Conservation (phyloP, 2,888 invertebrate genomes). For the Actias luna region DNA sequence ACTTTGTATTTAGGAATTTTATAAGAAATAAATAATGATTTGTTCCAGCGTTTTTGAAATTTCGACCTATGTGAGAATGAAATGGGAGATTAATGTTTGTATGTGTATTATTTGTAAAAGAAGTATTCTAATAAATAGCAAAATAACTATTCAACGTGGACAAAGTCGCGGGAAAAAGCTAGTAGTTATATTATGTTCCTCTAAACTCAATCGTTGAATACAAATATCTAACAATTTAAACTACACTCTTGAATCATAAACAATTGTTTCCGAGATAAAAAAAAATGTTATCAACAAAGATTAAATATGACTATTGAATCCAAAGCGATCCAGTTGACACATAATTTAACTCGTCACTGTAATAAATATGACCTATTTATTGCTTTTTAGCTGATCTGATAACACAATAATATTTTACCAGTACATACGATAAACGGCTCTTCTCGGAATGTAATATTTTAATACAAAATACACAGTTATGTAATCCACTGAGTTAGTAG, state of each 20-base stretch:
- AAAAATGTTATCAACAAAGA: not conserved
- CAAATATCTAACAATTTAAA: not conserved
- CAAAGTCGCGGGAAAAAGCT: too few species aligned
- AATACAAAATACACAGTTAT: not conserved
- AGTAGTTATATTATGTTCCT: not conserved
- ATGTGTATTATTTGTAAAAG: too few species aligned
- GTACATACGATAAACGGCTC: constrained; percentile 43
- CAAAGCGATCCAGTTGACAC: constrained; percentile 30
- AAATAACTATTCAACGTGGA: too few species aligned
- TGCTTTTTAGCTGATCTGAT: constrained; percentile 59
- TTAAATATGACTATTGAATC: not conserved
- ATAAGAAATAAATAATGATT: too few species aligned
- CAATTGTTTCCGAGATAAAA: not conserved
- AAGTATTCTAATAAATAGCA: too few species aligned
- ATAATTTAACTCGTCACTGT: constrained; percentile 56
- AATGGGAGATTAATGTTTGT: too few species aligned
- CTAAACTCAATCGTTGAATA: not conserved
- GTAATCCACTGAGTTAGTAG: not conserved
- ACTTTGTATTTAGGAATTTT: too few species aligned
- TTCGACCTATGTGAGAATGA: too few species aligned
- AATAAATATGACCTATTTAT: constrained; percentile 76
- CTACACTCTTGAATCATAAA: not conserved
- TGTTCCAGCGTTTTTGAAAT: too few species aligned
- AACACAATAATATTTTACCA: constrained; percentile 62
- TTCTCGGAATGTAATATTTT: constrained; percentile 8